Conservation (phyloP, 2,888 invertebrate species). For the Serrognathus titanus region DNA sequence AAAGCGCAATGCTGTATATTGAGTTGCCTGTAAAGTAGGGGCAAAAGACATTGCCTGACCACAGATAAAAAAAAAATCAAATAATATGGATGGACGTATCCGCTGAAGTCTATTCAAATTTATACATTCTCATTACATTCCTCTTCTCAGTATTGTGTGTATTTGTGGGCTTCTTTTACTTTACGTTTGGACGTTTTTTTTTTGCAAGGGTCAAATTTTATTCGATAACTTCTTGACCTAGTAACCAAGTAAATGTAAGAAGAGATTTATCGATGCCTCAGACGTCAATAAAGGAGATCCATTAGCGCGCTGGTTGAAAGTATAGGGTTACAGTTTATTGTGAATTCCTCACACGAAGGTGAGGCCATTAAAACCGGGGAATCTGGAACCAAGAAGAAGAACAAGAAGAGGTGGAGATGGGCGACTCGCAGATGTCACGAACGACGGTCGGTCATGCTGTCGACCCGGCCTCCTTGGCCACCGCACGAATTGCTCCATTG, state of each 20-base stretch:
- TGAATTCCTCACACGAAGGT: not conserved
- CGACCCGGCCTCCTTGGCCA: conserved; percentile 36
- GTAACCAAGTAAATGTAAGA: conserved; percentile 1
- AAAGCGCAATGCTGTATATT: no score
- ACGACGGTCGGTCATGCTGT: conserved; percentile 32
- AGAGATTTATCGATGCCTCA: conserved; percentile 1
- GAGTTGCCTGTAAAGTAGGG: no score
- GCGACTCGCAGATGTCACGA: conserved; percentile 37
- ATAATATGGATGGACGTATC: no score
- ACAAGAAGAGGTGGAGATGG: conserved; percentile 26
- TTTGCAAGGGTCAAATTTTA: not conserved
- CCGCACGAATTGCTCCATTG: conserved; percentile 31
- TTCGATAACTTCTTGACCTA: not conserved
- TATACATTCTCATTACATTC: no score
- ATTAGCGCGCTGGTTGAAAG: not conserved
- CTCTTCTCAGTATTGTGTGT: no score
- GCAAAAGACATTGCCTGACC: no score
- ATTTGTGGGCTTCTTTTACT: no score
- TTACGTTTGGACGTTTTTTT: no score
- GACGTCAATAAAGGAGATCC: not conserved
- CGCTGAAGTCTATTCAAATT: no score
- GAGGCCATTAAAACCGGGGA: not conserved
- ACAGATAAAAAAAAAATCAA: no score
- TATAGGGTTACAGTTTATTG: not conserved
- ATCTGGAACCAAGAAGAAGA: not conserved